Conservation (phyloP, 2,888 invertebrate genomes). For the Romanomermis culicivorax region DNA sequence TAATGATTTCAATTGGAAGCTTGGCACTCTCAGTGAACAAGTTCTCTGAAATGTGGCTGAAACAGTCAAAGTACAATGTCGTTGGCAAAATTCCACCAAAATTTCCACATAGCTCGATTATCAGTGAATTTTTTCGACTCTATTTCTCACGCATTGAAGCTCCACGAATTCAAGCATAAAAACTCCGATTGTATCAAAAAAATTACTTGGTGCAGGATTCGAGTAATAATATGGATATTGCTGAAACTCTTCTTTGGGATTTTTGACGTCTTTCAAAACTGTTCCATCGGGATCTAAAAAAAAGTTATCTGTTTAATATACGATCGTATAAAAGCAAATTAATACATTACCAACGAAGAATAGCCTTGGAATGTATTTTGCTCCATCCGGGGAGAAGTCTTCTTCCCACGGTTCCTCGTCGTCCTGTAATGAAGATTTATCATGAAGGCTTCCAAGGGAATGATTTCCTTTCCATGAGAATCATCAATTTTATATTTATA, state of each 20-base stretch:
- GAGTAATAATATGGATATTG: constrained; percentile 29
- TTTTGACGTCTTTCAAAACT: constrained; percentile 24
- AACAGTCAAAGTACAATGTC: too few relatives aligned
- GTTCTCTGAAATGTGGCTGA: too few relatives aligned
- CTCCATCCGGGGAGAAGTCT: constrained; percentile 32
- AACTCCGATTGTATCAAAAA: not conserved
- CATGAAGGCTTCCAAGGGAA: too few relatives aligned
- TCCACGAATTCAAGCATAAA: not conserved
- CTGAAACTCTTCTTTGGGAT: constrained; percentile 28
- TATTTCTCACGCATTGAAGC: too few relatives aligned
- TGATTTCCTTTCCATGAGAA: too few relatives aligned
- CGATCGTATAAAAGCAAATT: constrained; percentile 4
- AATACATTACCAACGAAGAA: constrained; percentile 28
- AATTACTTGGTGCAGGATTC: constrained; percentile 19
- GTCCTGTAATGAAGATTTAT: constrained; percentile 21
- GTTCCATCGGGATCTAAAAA: constrained; percentile 28
- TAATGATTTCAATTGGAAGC: too few relatives aligned
- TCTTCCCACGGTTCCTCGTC: constrained; percentile 32
- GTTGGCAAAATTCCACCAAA: not conserved
- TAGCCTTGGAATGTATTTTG: constrained; percentile 32
- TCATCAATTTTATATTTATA: not conserved
- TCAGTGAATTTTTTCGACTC: not conserved
- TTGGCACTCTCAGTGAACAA: too few relatives aligned
- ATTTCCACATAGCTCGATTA: not conserved
- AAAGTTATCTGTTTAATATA: not conserved